These are phyloP conservation scores for Dipodomys stephensi DNA, from an alignment of 2,113 vertebrate genomes.

Conservation along the genomic window DNA sequence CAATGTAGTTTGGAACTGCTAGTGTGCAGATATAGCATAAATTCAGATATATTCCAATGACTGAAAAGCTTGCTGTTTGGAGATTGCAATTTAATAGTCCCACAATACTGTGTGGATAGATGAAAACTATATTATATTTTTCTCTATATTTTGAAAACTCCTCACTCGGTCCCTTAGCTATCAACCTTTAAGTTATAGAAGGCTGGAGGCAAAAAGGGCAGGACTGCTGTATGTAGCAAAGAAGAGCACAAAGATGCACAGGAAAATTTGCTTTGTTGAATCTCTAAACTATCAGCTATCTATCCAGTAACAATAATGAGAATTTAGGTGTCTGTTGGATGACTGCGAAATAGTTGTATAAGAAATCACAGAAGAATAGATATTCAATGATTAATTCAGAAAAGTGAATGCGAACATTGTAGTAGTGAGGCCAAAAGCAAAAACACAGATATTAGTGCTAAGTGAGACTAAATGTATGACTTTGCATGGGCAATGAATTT, in stretches of 20 bases:
- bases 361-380: background rate
- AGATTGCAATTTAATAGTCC: background rate
- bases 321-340: background rate
- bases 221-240: background rate
- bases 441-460: background rate
- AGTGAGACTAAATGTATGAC: background rate
- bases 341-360: fast-evolving
- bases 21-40: background rate
- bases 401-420: background rate
- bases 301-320: background rate
- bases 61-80: background rate
- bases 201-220: fast-evolving
- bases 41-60: background rate
- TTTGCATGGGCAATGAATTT: background rate
- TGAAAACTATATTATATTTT: background rate
- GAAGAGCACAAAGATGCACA: background rate
- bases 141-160: background rate
- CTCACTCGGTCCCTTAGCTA: background rate
- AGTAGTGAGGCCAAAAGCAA: background rate
- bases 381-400: background rate
- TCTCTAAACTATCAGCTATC: background rate
- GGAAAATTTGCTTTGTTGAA: background rate
- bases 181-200: background rate
- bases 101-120: too few relatives aligned
- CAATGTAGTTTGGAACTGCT: background rate